These are phyloP conservation scores for Lamellibrachia columna DNA, from an alignment of 2,888 invertebrate genomes.

Conservation along the genomic window DNA sequence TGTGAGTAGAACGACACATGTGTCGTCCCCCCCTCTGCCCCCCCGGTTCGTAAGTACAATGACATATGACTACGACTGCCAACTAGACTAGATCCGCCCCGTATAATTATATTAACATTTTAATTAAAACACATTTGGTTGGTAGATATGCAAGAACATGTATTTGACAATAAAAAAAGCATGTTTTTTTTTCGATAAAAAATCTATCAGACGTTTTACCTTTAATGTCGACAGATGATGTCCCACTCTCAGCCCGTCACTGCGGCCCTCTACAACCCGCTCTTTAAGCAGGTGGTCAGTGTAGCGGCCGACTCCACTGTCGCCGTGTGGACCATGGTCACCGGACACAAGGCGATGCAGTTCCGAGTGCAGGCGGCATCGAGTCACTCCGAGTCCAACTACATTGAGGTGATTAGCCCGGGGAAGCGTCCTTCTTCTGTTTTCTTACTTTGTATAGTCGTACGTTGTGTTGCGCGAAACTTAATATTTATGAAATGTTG, in stretches of 20 bases:
- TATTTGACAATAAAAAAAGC: too few species aligned
- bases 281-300: constrained; percentile 73
- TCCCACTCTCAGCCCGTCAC: neutral
- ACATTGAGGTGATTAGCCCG: neutral
- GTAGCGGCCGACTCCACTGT: constrained; percentile 83
- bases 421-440: neutral
- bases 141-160: too few species aligned
- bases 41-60: too few species aligned
- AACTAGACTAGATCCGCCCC: too few species aligned
- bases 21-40: too few species aligned
- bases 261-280: constrained; percentile 45
- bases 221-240: neutral
- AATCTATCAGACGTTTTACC: neutral
- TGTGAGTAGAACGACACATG: too few species aligned
- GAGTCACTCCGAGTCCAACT: neutral
- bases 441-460: neutral
- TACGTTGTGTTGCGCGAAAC: too few species aligned
- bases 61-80: too few species aligned
- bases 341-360: constrained; percentile 74
- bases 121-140: too few species aligned
- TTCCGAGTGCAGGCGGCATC: constrained; percentile 60
- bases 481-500: too few species aligned
- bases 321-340: constrained; percentile 83
- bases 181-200: too few species aligned
- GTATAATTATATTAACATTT: too few species aligned